Evolutionary conservation across 2,888 invertebrate species (phyloP), one percentile per base, ranked within the genome.

Genomic region (Ochropleura plecta): DNA sequence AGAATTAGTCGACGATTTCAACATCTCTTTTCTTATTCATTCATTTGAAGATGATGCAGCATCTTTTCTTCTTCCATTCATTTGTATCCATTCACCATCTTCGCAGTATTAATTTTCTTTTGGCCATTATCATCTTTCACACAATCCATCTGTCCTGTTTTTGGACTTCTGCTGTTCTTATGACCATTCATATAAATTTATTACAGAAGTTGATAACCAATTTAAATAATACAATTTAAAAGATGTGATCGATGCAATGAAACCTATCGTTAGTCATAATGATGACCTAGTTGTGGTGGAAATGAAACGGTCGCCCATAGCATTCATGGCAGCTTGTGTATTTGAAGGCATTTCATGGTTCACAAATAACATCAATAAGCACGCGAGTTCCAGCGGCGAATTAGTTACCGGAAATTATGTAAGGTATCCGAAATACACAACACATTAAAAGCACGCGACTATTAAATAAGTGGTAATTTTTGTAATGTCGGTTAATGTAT

Each of bases 241-340:
- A 40, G 9, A 44, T 40, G n/a, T 20, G 8, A 12, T 53, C 30
- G 10, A 60, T 55, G 40, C n/a, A 42, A 62, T 48, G 18, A 63
- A 49, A 40, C 9, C 44, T 18, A 46, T 73, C 57, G 12, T 40
- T 67, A 70, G 20, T 64, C 64, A 70, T 74, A 77, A 83, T 59
- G 80, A 72, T 88, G 90, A 86, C 90, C 88, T 87, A 87, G 84
- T 89, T 90, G 55, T 85, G 65, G 73, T 84, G 68, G 66, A 72
- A 88, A 85, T 78, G 81, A 70, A 79, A 77, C 76, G 74, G 75
- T 77, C 72, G 69, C 62, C 81, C 72, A 70, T 79, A 79, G 81
- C 79, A 74, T 82, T 69, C 70, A 76, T 82, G 79, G 71, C 55
- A 73, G 73, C 63, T 82, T 86, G 79, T 76, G 82, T 82, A 84